These are phyloP conservation scores for Calyptomena viridis DNA, from an alignment of 2,113 vertebrate species.

Conservation along the genomic window DNA sequence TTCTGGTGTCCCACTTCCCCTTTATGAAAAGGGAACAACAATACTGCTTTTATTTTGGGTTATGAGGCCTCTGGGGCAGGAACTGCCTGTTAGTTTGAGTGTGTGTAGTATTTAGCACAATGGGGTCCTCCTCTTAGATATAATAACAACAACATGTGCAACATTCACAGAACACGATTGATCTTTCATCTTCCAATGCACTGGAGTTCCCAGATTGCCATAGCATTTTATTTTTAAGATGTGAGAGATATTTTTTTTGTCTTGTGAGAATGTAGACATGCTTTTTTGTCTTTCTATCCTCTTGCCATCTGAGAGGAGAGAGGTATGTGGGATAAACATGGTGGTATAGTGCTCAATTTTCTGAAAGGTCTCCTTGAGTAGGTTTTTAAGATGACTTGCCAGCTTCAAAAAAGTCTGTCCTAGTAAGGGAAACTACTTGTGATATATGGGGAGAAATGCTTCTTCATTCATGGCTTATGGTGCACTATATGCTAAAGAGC, in stretches of 20 bases:
- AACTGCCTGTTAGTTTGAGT: neutral
- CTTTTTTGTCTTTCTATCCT: neutral
- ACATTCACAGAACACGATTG: neutral
- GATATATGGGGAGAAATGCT: neutral
- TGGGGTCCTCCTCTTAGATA: slow-evolving; percentile 39
- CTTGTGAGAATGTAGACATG: neutral
- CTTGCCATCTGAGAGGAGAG: neutral
- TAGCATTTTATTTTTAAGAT: neutral
- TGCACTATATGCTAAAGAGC: neutral
- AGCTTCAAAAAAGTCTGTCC: neutral
- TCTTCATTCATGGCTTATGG: neutral
- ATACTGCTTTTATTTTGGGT: slow-evolving; percentile 29
- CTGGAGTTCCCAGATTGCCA: slow-evolving; percentile 18
- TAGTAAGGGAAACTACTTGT: neutral
- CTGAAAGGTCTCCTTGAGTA: neutral
- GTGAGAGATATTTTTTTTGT: neutral
- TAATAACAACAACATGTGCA: slow-evolving; percentile 58
- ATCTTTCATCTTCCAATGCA: slow-evolving; percentile 34
- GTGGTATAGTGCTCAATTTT: neutral
- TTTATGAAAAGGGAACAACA: neutral
- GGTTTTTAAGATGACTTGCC: neutral
- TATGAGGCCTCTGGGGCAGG: slow-evolving; percentile 27
- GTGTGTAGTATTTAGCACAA: slow-evolving; percentile 10
- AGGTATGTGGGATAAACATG: neutral
- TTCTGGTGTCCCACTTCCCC: slow-evolving; percentile 33